Base-by-base conservation (phyloP, 2,113 vertebrate species). In the Gallinago jamesoni region DNA sequence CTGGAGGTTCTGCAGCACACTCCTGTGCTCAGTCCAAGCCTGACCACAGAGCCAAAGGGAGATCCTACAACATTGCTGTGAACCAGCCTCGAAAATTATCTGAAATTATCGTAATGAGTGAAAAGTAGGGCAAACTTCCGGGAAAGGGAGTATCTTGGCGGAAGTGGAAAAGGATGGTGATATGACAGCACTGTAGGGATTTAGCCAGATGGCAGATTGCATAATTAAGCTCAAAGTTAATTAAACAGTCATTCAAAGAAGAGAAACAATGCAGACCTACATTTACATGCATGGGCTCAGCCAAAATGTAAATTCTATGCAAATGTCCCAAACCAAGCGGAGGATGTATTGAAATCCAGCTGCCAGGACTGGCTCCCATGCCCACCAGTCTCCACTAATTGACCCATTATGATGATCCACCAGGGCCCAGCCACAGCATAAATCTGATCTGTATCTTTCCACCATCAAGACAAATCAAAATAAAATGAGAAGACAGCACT, bases 191-290 rank as follows among this genome's bases (percentile, higher is more conserved):
- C 66, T 91, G 41, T 55, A 89, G 74, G 81, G 89, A 95, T 83
- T 94, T 74, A 76, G 55, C 81, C 95, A 94, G 96, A 90, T 95
- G 83, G 94, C 47, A 87, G 73, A 93, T 37, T 64, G 91, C 39
- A 33, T 92, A 95, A 94, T 95, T 96, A 94, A 91, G 55, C 72
- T 93, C 91, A 76, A 96, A 95, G 86, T 96, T 95, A 95, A 95
- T 96, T 97, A 96, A 95, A 95, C 57, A 94, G 86, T 57, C 81
- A 87, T 89, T 96, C 84, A 82, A 92, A 92, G 81, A 95, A 78
- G 35, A 87, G 66, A 87, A 92, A 90, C 94, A 95, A 96, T 52
- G 41, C 63, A 92, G 88, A 96, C 74, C 81, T 87, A 85, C 47
- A 91, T 87, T 94, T 87, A 82, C 74, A 94, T 85, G 81, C 84